Percentiles rank a stretch among this genome's conserved stretches.
These are phyloP conservation scores for Rotaria macrura DNA, from an alignment of 2,888 invertebrate species.

Conservation along the genomic window DNA sequence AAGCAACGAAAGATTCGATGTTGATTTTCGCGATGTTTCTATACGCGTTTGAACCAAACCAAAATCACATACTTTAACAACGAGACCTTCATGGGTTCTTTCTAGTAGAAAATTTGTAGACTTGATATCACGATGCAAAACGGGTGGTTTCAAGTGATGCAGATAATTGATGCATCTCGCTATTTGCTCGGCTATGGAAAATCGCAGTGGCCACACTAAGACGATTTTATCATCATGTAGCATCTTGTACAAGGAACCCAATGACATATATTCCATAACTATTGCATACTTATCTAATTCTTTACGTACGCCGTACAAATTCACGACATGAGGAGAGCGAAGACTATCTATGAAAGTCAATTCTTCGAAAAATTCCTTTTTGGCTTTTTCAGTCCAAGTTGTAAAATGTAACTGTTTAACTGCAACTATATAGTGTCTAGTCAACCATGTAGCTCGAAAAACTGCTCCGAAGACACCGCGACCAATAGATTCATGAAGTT, in stretches of 20 bases:
- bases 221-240: slow-evolving; percentile 36
- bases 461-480: not conserved
- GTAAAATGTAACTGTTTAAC: too few species aligned
- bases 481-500: not conserved
- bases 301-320: slow-evolving; percentile 42
- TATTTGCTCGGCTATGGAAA: slow-evolving; percentile 41
- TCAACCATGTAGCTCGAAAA: not conserved
- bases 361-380: not conserved
- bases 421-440: not conserved
- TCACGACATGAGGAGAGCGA: not conserved
- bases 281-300: slow-evolving; percentile 39
- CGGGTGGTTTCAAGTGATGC: slow-evolving; percentile 42
- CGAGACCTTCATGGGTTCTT: not conserved
- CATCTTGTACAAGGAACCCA: slow-evolving; percentile 40
- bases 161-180: slow-evolving; percentile 45
- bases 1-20: not conserved
- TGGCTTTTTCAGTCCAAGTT: too few species aligned
- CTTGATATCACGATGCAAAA: slow-evolving; percentile 44
- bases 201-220: not conserved
- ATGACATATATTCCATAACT: slow-evolving; percentile 43
- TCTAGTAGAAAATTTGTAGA: slow-evolving; percentile 43
- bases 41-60: not conserved
- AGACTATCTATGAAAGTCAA: not conserved
- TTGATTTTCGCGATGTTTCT: not conserved
- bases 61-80: not conserved